Evolutionary conservation across 2,888 invertebrate genomes (phyloP), one percentile per base, ranked within the genome.

Genomic region (Merodon equestris): DNA sequence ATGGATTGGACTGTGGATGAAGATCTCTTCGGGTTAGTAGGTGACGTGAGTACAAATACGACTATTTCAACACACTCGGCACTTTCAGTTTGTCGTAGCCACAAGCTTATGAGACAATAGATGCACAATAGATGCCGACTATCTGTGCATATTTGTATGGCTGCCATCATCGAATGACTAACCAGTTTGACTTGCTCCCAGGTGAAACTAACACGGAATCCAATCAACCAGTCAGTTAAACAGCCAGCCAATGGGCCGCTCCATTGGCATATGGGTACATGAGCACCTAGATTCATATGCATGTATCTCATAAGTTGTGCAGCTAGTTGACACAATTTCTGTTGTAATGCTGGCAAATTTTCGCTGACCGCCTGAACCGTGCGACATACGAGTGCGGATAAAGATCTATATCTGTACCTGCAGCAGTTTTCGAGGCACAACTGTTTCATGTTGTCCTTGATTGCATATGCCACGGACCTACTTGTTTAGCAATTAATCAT

Each of bases 181-280:
- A 77, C 73, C 73, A 68, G 77, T 77, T 73, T 67, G 47, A 77
- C 72, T 66, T 77, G 76, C 61, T 38, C 40, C 54, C 45, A 19
- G 60, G 68, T 61, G 68, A 68, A 74, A 68, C 68, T 57, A 61
- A 58, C 57, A 63, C 50, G 45, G 50, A 63, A 63, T 70, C 42
- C 9, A 42, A 27, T 9, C 34, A 27, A 7, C 3, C 27, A 27
- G 27, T 27, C 27, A 27, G 27, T 27, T 27, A 4, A 7, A 4
- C 7, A 27, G 27, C 7, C 7, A 27, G 7, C 2, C 7, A 27
- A 7, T 27, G 9, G 5, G 18, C 17, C 42, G 1, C n/a, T 17
- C 12, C 19, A 19, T 34, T 7, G n/a, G n/a, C 10, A 1, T 9
- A 40, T n/a, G 2, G 40, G 40, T 10, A 40, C 40, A 40, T 10